Evolutionary conservation across 2,113 vertebrate species (phyloP), one percentile per base, ranked within the genome.

Genomic region (Eublepharis macularius): DNA sequence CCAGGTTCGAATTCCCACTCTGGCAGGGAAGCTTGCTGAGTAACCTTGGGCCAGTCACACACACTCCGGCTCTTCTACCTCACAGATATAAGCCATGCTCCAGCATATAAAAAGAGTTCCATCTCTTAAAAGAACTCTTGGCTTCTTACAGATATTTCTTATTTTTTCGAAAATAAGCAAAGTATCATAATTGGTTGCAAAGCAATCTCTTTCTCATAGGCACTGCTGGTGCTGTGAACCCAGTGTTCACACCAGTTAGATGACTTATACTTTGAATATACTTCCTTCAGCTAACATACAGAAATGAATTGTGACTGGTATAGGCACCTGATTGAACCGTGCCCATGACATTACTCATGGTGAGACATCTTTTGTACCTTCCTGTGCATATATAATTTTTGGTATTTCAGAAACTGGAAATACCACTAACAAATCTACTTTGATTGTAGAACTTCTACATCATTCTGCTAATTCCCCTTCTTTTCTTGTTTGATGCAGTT

Each of bases 401-500:
- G 51, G 21, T 39, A 78, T 24, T 57, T 78, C 76, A 90, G 87
- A 88, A 89, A 21, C 29, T 39, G 76, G 34, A 57, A 87, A 81
- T 86, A n/a, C 76, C 0, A 2, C 14, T 34, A 24, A 82, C 75
- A 45, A 41, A 87, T 79, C 3, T 45, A 70, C 51, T 14, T 3
- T 45, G 74, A 66, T 16, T 51, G n/a, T 80, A n/a, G 26, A 68
- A 43, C 21, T 74, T 63, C 36, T 12, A 4, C 1, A 34, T 21
- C 29, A 78, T 7, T 6, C 32, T 36, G 60, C 86, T 75, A 68
- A 74, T 80, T 47, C 21, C 36, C n/a, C 41, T 87, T 86, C 26
- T 19, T 41, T 21, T 24, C n/a, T 3, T 24, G 86, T 9, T 16
- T 17, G 60, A 72, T 73, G 51, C n/a, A 36, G 60, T 49, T 10